A percentile compares a stretch with the other conserved stretches of the same genome.
Evolutionary conservation across 1,140 invertebrate species (phyloP).

Genomic region (Antheraea pernyi): DNA sequence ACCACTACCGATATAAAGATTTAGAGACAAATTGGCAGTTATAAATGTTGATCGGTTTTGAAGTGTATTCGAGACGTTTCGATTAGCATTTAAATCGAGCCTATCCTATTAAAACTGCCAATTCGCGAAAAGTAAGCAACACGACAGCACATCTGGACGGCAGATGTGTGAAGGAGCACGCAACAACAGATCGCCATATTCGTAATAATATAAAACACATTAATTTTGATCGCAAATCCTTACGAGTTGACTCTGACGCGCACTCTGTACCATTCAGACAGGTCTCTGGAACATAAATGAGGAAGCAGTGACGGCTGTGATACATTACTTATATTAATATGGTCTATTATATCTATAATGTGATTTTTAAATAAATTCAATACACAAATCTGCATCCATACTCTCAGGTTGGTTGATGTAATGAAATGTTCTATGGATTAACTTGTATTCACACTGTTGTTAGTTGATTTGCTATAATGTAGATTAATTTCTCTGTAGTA

Average conservation of each 20-base stretch:
- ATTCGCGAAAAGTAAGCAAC: slow-evolving; percentile 65
- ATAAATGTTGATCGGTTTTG: slow-evolving; percentile 15
- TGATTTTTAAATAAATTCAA: slow-evolving; percentile 13
- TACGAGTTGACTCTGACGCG: slow-evolving; percentile 88
- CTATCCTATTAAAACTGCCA: slow-evolving; percentile 60
- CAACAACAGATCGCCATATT: slow-evolving; percentile 68
- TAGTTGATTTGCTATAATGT: slow-evolving; percentile 23
- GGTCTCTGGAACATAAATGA: slow-evolving; percentile 88
- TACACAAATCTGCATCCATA: background rate
- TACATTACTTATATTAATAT: slow-evolving; percentile 32
- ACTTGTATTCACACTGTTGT: background rate
- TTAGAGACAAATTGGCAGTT: slow-evolving; percentile 68
- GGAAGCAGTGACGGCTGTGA: slow-evolving; percentile 70
- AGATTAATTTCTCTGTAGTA: slow-evolving; percentile 30
- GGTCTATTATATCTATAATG: background rate
- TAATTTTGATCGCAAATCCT: slow-evolving; percentile 75
- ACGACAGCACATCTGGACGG: slow-evolving; percentile 71
- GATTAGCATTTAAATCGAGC: background rate
- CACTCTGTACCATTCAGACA: slow-evolving; percentile 87
- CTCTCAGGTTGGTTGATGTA: slow-evolving; percentile 6
- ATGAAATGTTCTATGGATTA: background rate
- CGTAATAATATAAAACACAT: slow-evolving; percentile 66
- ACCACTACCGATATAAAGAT: slow-evolving; percentile 44
- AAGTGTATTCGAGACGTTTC: background rate
- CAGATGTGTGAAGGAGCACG: slow-evolving; percentile 74